Percentiles rank a stretch among this genome's conserved stretches.
Conservation (phyloP, 2,797 vertebrate genomes). For the Pyrocephalus nanus region DNA sequence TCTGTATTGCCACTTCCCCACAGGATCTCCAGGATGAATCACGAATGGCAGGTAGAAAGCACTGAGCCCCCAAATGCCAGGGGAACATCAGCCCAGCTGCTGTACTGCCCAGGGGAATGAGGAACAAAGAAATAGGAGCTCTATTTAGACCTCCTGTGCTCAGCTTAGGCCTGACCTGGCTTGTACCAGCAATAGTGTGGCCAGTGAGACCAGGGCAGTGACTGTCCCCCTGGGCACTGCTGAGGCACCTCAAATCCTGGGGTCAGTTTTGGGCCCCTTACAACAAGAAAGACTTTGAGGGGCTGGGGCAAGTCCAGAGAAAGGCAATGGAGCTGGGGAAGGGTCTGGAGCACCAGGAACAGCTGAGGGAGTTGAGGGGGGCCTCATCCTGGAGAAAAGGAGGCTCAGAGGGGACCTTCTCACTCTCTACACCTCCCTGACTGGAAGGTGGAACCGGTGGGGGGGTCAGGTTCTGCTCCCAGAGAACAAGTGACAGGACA, state of each 20-base stretch:
- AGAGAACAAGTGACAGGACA: not conserved
- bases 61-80: not conserved
- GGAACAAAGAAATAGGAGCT: not conserved
- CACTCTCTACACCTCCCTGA: not conserved
- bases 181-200: fast-evolving
- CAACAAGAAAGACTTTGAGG: not conserved
- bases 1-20: not conserved
- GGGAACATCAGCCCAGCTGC: not conserved
- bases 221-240: not conserved
- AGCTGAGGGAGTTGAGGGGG: not conserved
- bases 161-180: not conserved
- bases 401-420: not conserved
- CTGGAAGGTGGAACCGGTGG: fast-evolving
- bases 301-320: fast-evolving
- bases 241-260: not conserved
- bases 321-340: fast-evolving
- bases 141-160: not conserved
- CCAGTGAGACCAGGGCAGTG: not conserved
- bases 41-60: not conserved
- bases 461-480: fast-evolving
- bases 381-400: not conserved
- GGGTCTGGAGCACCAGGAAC: fast-evolving
- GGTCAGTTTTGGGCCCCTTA: fast-evolving
- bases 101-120: not conserved
- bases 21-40: not conserved